Base-by-base conservation (phyloP, 2,113 vertebrate species). In the Amazona guildingii region DNA sequence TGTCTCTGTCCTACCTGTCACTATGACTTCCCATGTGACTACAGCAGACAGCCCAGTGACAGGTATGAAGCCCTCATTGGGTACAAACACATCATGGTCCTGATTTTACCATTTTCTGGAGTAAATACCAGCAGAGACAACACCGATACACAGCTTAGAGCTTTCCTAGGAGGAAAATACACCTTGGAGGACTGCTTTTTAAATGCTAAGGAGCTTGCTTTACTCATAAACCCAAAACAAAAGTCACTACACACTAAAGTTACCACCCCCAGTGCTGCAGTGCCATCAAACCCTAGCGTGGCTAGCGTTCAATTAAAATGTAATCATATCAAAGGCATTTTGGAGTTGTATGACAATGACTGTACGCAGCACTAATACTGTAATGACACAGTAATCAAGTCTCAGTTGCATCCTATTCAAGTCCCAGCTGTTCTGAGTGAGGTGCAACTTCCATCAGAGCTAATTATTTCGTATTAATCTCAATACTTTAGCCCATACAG, bases 361-460 rank as follows among this genome's bases (percentile, higher is more conserved):
- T 91, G 84, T 93, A 72, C 84, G 68, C 84, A 86, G 52, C 84
- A 35, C 84, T 80, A 89, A 86, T 52, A 39, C 91, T 52, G 72
- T 83, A 93, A 91, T 93, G 91, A 93, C 91, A 96, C 51, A 86
- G 87, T 88, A 93, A 96, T 93, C 95, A 96, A 68, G 63, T 83
- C 95, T 92, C 88, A 59, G 85, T 96, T 76, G 85, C 82, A 83
- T 86, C 85, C 88, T 39, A 49, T 90, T 87, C 70, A 70, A 92
- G 70, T 51, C 78, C 78, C 92, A 91, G 92, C 90, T 91, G 82
- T 73, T 90, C 82, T 17, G 75, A 94, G 78, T 41, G 93, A 95
- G 91, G 88, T 87, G 69, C 54, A 64, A 84, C 91, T 90, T 90
- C 48, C 88, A 95, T 94, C 89, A 74, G 91, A 73, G 75, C 70